Evolutionary conservation across 2,888 invertebrate genomes (phyloP).

Genomic region (Melanargia galathea): DNA sequence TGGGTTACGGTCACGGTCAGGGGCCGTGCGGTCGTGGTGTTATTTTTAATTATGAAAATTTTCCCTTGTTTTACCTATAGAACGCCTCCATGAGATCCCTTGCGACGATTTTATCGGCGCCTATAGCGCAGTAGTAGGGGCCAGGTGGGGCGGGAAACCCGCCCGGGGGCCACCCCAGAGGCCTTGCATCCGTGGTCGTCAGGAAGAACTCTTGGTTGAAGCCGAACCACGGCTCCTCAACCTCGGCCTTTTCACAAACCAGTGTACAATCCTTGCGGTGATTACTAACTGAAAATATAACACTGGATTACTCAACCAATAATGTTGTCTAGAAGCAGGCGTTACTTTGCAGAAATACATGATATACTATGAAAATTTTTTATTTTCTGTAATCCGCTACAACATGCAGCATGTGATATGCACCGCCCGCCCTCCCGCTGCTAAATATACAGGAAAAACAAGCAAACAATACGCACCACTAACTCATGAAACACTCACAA

Average conservation of each 20-base stretch:
- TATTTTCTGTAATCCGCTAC: no score
- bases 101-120: slow-evolving; percentile 88
- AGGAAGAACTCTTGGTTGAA: slow-evolving; percentile 85
- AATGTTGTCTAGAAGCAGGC: no score
- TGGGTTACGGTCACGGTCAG: no score
- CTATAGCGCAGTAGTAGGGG: slow-evolving; percentile 93
- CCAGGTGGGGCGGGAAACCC: slow-evolving; percentile 87
- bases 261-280: slow-evolving; percentile 70
- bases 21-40: no score
- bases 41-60: no score
- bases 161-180: slow-evolving; percentile 88
- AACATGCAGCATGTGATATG: no score
- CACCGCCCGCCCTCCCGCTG: no score
- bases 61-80: slow-evolving; percentile 65
- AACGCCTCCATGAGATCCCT: slow-evolving; percentile 92
- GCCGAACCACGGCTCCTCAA: slow-evolving; percentile 87
- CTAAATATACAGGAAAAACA: no score
- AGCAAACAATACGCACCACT: no score
- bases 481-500: no score
- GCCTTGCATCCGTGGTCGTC: slow-evolving; percentile 77
- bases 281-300: slow-evolving; percentile 56
- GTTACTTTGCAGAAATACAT: no score
- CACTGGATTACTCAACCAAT: neutral
- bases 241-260: slow-evolving; percentile 79
- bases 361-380: no score